Conservation (phyloP, 2,888 invertebrate species). For the Uloborus plumipes region DNA sequence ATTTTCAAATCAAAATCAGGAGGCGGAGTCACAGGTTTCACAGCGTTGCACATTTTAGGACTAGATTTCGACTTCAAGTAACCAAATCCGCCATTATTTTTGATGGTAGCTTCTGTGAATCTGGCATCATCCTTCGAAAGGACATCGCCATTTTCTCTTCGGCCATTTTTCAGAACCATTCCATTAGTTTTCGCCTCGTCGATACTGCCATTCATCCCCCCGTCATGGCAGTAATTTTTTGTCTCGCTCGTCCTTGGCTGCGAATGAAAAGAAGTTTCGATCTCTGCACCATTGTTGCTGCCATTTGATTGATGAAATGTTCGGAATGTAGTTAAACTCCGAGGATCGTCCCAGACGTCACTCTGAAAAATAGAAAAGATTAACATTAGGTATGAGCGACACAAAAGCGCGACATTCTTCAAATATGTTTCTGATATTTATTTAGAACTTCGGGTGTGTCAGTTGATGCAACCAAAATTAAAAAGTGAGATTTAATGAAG, state of each 20-base stretch:
- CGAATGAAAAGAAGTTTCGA: conserved; percentile 31
- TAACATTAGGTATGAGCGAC: background rate
- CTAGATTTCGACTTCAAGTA: conserved; percentile 22
- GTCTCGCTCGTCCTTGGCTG: background rate
- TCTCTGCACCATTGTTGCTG: conserved; percentile 21
- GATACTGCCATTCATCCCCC: background rate
- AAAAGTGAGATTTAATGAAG: too few relatives aligned
- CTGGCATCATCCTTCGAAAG: background rate
- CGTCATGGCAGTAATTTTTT: too few relatives aligned
- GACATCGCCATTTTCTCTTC: conserved; percentile 14
- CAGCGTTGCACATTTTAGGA: conserved; percentile 15
- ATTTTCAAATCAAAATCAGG: too few relatives aligned
- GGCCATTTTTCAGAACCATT: background rate
- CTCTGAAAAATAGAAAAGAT: conserved; percentile 20
- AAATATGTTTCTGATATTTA: too few relatives aligned
- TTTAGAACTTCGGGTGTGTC: too few relatives aligned
- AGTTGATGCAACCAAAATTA: too few relatives aligned
- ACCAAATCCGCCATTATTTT: conserved; percentile 10
- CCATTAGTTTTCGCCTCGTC: conserved; percentile 11
- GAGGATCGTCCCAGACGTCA: conserved; percentile 64
- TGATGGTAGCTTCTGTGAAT: conserved; percentile 1
- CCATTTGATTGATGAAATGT: conserved; percentile 66
- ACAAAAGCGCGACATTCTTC: too few relatives aligned
- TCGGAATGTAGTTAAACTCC: conserved; percentile 67
- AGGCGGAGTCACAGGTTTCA: conserved; percentile 15